Conservation (phyloP, 2,888 invertebrate species). For the Dolichomitus sp. region DNA sequence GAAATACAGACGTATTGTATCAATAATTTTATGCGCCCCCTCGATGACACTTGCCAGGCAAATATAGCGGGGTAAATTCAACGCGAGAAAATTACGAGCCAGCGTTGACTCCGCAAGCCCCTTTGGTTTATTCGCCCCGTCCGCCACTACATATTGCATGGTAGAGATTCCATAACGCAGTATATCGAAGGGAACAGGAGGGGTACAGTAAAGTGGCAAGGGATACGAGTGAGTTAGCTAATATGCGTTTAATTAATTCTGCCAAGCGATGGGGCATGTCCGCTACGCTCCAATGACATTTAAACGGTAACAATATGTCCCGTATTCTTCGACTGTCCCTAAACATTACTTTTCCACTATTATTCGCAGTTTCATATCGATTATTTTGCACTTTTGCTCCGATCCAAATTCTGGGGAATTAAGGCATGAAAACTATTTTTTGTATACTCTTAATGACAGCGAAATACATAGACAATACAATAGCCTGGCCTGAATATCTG, state of each 20-base stretch:
- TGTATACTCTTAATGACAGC: background rate
- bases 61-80: slow-evolving; percentile 78
- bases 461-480: background rate
- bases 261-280: slow-evolving; percentile 68
- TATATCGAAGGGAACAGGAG: slow-evolving; percentile 60
- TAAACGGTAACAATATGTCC: slow-evolving; percentile 69
- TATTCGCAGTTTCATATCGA: background rate
- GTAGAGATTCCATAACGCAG: slow-evolving; percentile 46
- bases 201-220: slow-evolving; percentile 41
- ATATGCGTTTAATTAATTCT: slow-evolving; percentile 85
- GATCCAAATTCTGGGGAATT: background rate
- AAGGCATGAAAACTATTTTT: background rate
- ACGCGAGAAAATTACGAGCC: slow-evolving; percentile 75
- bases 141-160: slow-evolving; percentile 24
- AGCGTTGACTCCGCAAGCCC: slow-evolving; percentile 28
- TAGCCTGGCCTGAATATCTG: background rate
- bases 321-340: slow-evolving; percentile 24
- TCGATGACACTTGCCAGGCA: slow-evolving; percentile 72
- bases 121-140: slow-evolving; percentile 42
- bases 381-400: background rate
- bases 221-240: slow-evolving; percentile 82
- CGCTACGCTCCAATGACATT: slow-evolving; percentile 63
- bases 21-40: slow-evolving; percentile 83
- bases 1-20: slow-evolving; percentile 69
- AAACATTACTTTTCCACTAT: background rate